Evolutionary conservation across 2,888 invertebrate genomes (phyloP).

Genomic region (Zhengitettix transpicula): DNA sequence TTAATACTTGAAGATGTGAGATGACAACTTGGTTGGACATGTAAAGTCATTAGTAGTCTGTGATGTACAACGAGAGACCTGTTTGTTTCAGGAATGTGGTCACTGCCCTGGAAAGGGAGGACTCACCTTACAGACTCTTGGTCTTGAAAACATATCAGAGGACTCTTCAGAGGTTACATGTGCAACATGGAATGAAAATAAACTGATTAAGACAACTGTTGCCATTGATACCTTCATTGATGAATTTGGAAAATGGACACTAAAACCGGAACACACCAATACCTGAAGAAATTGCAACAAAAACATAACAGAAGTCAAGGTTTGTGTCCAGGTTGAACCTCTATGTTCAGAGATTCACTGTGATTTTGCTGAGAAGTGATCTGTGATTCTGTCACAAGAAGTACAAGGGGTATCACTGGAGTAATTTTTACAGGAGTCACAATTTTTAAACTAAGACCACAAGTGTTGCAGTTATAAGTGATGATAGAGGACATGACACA

Average conservation of each 20-base stretch:
- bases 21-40: background rate
- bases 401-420: too few species aligned
- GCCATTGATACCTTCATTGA: background rate
- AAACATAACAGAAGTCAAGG: background rate
- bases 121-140: background rate
- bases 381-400: background rate
- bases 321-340: background rate
- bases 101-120: background rate
- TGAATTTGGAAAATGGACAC: background rate
- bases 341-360: background rate
- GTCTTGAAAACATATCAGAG: background rate
- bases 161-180: background rate
- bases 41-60: background rate
- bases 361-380: background rate
- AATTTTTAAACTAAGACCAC: background rate
- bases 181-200: background rate
- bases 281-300: background rate
- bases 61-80: background rate
- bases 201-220: background rate
- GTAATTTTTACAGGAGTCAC: background rate
- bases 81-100: background rate
- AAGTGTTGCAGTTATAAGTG: background rate
- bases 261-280: background rate
- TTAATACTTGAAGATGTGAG: constrained; percentile 2
- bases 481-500: background rate